Conservation (phyloP, 2,113 vertebrate genomes). For the Pygoscelis adeliae region DNA sequence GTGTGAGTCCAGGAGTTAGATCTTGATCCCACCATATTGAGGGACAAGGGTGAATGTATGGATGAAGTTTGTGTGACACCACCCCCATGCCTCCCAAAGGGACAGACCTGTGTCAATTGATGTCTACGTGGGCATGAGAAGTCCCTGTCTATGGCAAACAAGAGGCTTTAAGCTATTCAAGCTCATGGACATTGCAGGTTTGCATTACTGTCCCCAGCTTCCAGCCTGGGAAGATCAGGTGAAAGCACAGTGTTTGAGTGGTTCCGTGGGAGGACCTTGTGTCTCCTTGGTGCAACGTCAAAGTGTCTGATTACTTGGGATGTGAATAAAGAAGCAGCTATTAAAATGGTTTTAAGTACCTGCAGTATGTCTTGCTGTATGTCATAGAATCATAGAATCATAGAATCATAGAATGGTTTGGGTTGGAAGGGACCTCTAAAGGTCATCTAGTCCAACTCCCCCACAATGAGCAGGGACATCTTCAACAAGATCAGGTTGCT, state of each 20-base stretch:
- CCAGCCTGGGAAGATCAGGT: neutral
- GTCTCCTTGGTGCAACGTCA: neutral
- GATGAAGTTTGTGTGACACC: too few relatives aligned
- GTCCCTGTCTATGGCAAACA: too few relatives aligned
- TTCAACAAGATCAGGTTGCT: neutral
- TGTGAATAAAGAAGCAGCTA: neutral
- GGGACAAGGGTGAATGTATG: fast-evolving
- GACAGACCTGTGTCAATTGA: fast-evolving
- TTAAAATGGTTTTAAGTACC: neutral
- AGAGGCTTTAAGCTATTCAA: neutral
- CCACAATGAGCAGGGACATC: neutral
- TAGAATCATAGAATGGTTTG: neutral
- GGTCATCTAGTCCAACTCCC: fast-evolving
- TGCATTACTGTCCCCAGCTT: neutral
- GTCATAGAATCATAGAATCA: neutral
- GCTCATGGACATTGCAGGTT: neutral
- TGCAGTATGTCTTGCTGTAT: neutral
- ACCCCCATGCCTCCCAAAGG: neutral
- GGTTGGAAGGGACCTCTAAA: neutral
- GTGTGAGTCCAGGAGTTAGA: neutral
- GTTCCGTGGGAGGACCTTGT: neutral
- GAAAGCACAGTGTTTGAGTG: neutral
- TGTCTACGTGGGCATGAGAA: neutral
- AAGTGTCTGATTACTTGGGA: neutral
- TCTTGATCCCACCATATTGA: neutral